Percentiles rank a stretch among this genome's conserved stretches.
Conservation (phyloP, 2,888 invertebrate genomes). For the Troglohyphantes excavatus region DNA sequence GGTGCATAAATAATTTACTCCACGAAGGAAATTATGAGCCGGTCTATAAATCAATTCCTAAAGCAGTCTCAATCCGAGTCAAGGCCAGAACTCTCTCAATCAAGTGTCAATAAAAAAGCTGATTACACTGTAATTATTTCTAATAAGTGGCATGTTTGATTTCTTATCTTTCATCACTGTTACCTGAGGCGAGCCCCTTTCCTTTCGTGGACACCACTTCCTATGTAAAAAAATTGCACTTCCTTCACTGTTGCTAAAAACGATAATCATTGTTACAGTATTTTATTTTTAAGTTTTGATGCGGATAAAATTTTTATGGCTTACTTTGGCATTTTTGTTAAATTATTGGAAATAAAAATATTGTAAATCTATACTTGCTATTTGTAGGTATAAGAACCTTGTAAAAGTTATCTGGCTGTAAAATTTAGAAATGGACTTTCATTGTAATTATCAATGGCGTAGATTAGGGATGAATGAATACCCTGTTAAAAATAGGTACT, state of each 20-base stretch:
- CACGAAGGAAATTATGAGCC: background rate
- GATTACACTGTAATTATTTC: constrained; percentile 59
- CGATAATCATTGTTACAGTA: too few relatives aligned
- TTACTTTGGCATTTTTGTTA: too few relatives aligned
- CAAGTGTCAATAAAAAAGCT: constrained; percentile 41
- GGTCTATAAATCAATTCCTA: background rate
- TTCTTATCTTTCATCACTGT: constrained; percentile 23
- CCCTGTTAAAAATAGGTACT: too few relatives aligned
- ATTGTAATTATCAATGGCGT: too few relatives aligned
- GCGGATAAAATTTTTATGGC: too few relatives aligned
- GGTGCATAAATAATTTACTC: background rate
- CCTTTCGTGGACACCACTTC: background rate
- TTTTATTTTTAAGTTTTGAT: too few relatives aligned
- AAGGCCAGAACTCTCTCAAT: constrained; percentile 29
- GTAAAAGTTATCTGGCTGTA: too few relatives aligned
- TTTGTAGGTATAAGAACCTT: too few relatives aligned
- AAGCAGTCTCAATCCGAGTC: background rate
- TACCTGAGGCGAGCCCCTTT: constrained; percentile 19
- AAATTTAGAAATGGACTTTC: too few relatives aligned
- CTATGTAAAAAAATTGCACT: background rate
- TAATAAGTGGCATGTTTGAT: constrained; percentile 37
- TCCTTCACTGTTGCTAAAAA: background rate
- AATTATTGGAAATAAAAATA: too few relatives aligned
- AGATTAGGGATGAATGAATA: too few relatives aligned
- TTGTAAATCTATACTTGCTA: too few relatives aligned